These are phyloP conservation scores for Pseudochirops corinnae DNA, from an alignment of 2,797 vertebrate species.

Conservation along the genomic window DNA sequence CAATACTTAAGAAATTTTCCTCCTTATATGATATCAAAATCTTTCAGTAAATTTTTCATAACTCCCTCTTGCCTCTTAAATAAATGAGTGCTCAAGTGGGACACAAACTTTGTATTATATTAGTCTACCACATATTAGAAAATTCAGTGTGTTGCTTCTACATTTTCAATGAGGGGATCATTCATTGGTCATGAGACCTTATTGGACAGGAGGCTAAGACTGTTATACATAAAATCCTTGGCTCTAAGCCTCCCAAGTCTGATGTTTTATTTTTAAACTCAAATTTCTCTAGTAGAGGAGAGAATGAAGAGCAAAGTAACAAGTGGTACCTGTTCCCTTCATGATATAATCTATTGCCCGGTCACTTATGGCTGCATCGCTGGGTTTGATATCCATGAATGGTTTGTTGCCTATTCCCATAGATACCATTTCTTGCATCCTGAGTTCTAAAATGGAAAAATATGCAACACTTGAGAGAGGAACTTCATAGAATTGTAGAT, in stretches of 20 bases:
- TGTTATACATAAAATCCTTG: neutral
- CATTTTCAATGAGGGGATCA: neutral
- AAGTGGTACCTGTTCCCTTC: constrained; percentile 88
- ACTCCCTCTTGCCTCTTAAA: neutral
- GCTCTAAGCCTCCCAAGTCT: neutral
- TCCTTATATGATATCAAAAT: neutral
- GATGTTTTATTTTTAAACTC: neutral
- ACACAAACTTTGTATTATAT: neutral
- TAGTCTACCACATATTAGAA: neutral
- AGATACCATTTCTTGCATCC: constrained; percentile 92
- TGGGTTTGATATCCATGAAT: constrained; percentile 91
- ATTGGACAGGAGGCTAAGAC: neutral
- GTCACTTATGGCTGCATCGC: constrained; percentile 87
- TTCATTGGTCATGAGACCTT: neutral
- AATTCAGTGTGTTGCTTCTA: neutral
- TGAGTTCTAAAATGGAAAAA: constrained; percentile 85
- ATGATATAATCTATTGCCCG: constrained; percentile 88
- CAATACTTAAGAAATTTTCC: neutral
- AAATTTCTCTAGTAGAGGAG: neutral
- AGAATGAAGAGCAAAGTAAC: no score
- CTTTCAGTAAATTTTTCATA: neutral
- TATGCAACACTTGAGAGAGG: neutral
- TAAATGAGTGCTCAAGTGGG: neutral
- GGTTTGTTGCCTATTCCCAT: constrained; percentile 92
- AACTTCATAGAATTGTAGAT: neutral